Base-by-base conservation (phyloP, 2,797 vertebrate species). In the Enteromius argenteus region DNA sequence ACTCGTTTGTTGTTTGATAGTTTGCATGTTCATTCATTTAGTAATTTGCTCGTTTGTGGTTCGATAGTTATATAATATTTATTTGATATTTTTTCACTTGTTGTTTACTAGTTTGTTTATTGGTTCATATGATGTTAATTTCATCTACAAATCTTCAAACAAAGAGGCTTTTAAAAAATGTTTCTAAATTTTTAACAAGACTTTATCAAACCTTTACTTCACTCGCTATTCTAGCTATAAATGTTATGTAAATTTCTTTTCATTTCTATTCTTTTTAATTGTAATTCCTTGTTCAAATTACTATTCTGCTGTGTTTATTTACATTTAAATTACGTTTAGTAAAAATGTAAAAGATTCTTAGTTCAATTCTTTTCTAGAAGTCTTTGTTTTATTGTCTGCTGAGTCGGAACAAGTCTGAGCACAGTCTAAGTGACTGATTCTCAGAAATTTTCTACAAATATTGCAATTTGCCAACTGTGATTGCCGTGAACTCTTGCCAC, bases 371-470 rank as follows among this genome's bases (percentile, higher is more conserved):
- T 30, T 72, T 71, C 58, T 44, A 49, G 15, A 27, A 27, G 14
- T 46, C 27, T 67, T 71, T 60, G 37, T 60, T 72, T 81, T 58
- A 81, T 81, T 42, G 73, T 51, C 44, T 66, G 21, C 58, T 66
- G 21, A 82, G 56, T 74, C 60, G 9, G 39, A 62, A 35, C 10
- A 73, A 73, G 80, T 75, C 21, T 39, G 32, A 66, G 21, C 58
- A 66, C 71, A 75, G 35, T 71, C n/a, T 23, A 13, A 81, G 67
- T 71, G 51, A 51, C 42, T 27, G 69, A 74, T 82, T 82, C 69
- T 82, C 15, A 1, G 56, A 82, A 74, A 39, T 23, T 8, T 37
- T 51, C 30, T 35, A 23, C 19, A 30, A 23, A 49, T 73, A 49
- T 49, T n/a, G 4, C 69, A 30, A 32, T 64, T 82, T 46, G 69